Evolutionary conservation across 2,113 vertebrate genomes (phyloP), one percentile per base, ranked within the genome.

Genomic region (Tragelaphus scriptus): DNA sequence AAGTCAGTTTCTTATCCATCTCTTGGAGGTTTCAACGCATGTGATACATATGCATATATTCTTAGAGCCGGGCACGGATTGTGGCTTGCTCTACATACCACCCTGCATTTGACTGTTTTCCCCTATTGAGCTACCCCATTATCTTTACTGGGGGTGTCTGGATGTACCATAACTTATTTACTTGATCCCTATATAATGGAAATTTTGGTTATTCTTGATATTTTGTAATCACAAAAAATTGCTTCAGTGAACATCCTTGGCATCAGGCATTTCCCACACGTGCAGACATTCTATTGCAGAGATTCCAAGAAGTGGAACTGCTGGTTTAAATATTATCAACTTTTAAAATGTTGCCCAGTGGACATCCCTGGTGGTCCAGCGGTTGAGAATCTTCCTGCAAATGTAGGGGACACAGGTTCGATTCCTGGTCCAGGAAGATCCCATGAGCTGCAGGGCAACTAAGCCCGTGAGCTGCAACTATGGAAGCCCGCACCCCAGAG

Each of bases 71-170:
- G 2, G 63, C 61, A 15, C 55, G 77, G 36, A 47, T 58, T 19
- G 14, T 23, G 51, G n/a, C 13, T 0, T 3, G 32, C 21, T 12
- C 2, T 21, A 9, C 9, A 12, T 6, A 17, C 1, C 25, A 51
- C 81, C 65, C 44, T 75, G 55, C 49, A 26, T 49, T 32, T 56
- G 7, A 25, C 68, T 63, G 9, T 58, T 49, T 40, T 1, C 17
- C 49, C 5, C 28, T 21, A 5, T 2, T 10, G 19, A 61, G 26
- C 80, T 15, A 1, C 12, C 53, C 51, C 25, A 2, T 61, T 56
- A 2, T 80, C 61, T 81, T 77, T 28, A 1, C 47, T 59, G 25
- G 80, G 47, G 5, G 11, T 59, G 15, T 87, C 51, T 95, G 56
- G 12, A 30, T 51, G 6, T 21, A 68, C 51, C 28, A 5, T 77